Evolutionary conservation across 2,113 vertebrate species (phyloP).

Genomic region (Rostratula benghalensis): DNA sequence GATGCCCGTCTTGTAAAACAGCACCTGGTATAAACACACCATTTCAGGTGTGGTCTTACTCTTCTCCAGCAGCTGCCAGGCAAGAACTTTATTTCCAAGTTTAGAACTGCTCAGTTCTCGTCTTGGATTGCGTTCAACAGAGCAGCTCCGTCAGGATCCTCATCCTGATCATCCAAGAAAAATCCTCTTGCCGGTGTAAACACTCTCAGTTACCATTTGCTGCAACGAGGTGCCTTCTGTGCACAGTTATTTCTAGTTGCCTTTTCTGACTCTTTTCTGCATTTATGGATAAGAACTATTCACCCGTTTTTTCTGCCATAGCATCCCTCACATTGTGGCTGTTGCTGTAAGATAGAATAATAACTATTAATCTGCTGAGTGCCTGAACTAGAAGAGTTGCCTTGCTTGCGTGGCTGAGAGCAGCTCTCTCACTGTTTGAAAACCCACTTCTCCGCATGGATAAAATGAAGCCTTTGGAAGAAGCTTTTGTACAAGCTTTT

Average conservation of each 20-base stretch:
- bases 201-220: background rate
- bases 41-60: conserved; percentile 45
- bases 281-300: background rate
- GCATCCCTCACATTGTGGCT: background rate
- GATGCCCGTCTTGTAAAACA: background rate
- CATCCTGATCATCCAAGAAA: background rate
- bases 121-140: rapidly evolving
- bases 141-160: background rate
- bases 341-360: background rate
- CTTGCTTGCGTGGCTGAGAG: background rate
- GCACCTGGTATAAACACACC: conserved; percentile 55
- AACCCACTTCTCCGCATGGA: background rate
- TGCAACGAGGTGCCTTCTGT: background rate
- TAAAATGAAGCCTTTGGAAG: background rate
- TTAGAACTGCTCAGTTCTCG: background rate
- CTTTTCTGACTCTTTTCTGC: background rate
- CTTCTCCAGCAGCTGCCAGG: conserved; percentile 3
- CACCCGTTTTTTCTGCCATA: background rate
- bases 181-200: background rate
- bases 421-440: background rate
- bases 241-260: background rate
- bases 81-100: conserved; percentile 11
- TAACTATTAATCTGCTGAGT: background rate
- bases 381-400: background rate
- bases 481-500: background rate